These are phyloP conservation scores for Arctopsyche grandis DNA, from an alignment of 1,140 invertebrate genomes.

Conservation along the genomic window DNA sequence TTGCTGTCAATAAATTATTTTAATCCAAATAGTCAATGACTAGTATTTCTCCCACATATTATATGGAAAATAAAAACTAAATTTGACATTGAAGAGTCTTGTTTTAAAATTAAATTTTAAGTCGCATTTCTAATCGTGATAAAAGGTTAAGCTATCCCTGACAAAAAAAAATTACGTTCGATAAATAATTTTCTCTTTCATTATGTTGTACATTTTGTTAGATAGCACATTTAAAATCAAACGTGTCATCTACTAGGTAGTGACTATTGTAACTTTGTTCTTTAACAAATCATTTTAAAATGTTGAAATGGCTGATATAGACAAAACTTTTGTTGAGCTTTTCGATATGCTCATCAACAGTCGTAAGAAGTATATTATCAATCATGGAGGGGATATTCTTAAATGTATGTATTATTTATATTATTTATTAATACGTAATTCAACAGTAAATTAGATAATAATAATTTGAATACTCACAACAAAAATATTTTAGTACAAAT, in stretches of 20 bases:
- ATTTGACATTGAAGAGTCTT: no score
- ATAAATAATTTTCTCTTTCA: neutral
- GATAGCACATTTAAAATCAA: neutral
- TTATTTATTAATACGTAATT: neutral
- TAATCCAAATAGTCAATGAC: no score
- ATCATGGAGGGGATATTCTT: slow-evolving; percentile 7
- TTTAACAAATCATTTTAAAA: neutral
- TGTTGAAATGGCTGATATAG: neutral
- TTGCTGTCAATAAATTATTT: no score
- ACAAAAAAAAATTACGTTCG: neutral
- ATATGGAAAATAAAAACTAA: no score
- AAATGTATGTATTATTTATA: slow-evolving; percentile 9
- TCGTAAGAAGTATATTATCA: slow-evolving; percentile 11
- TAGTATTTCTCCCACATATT: no score
- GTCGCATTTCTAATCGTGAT: no score
- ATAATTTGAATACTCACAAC: neutral
- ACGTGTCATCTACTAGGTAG: neutral
- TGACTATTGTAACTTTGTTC: neutral
- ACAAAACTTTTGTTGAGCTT: neutral
- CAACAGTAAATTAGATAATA: no score
- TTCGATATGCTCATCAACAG: slow-evolving; percentile 3
- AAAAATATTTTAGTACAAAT: neutral
- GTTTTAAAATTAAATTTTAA: no score
- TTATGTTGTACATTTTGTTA: neutral
- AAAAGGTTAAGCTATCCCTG: neutral